Evolutionary conservation across 35 echinoderm and acorn worm genomes (phyloP), one percentile per base, ranked within the genome.

Genomic region (Patiria miniata): DNA sequence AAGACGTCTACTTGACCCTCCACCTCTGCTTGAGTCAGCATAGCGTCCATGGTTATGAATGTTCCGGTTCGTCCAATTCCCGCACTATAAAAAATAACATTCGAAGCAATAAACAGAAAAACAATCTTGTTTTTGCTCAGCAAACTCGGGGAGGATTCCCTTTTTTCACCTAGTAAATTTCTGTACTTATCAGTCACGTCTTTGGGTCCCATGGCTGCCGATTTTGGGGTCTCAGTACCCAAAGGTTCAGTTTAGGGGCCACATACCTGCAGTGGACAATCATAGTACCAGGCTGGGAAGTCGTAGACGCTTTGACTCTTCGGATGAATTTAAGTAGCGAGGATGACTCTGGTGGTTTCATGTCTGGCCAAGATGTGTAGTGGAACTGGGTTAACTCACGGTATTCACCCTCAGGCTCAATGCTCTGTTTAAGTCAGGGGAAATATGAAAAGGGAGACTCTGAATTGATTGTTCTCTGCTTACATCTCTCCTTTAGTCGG

Each of bases 21-120:
- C 52, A 68, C 53, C 37, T 91, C 15, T 5, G 89, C 93, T 84
- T 91, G 91, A 29, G 87, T 51, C 78, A 95, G 44, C 86, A 95
- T 87, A 40, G 60, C 80, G 54, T 95, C 93, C 36, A 95, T 78
- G n/a, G 89, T 80, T 6, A 95, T 91, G 39, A 91, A 88, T 21
- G 93, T 87, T 18, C 93, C 93, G 8, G 88, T 95, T 6, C 93
- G 77, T 8, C 93, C 93, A 40, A 91, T 85, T 18, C 93, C 93
- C 84, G 93, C 93, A 81, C 93, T 95, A 38, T 15, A 37, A 30
- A 12, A 40, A 8, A 55, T 23, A 57, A 51, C 19, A n/a, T 17
- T 17, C 15, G 19, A 80, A 1, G 17, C 17, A 78, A 10, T 39
- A 40, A 47, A 47, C 42, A 47, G n/a, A n/a, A n/a, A 47, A 12